Conservation (phyloP, 2,113 vertebrate species). For the Tichodroma muraria region DNA sequence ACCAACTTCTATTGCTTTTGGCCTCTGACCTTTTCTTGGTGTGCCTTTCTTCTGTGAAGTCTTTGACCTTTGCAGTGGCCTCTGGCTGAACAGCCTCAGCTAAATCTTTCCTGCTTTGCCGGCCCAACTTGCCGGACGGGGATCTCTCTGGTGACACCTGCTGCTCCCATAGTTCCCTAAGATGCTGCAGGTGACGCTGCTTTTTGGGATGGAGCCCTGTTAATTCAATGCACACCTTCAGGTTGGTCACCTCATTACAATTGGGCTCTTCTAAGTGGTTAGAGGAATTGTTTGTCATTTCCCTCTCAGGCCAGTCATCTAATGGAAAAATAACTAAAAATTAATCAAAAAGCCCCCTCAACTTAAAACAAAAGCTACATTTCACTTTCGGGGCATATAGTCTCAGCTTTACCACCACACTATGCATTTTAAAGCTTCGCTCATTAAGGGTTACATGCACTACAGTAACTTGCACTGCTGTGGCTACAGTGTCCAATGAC, state of each 20-base stretch:
- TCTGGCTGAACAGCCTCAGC: slow-evolving; percentile 76
- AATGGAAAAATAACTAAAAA: slow-evolving; percentile 81
- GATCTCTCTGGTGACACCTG: slow-evolving; percentile 76
- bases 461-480: slow-evolving; percentile 63
- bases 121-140: slow-evolving; percentile 74
- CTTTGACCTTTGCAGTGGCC: slow-evolving; percentile 77
- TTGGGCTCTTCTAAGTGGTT: slow-evolving; percentile 84
- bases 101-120: slow-evolving; percentile 81
- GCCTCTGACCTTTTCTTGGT: slow-evolving; percentile 83
- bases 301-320: slow-evolving; percentile 83
- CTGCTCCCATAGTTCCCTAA: slow-evolving; percentile 87
- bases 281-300: slow-evolving; percentile 80
- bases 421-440: slow-evolving; percentile 60
- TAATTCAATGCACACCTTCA: slow-evolving; percentile 98
- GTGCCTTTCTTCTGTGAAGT: slow-evolving; percentile 79
- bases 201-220: slow-evolving; percentile 96
- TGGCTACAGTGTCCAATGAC: slow-evolving; percentile 58
- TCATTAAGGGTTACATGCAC: slow-evolving; percentile 66
- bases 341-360: slow-evolving; percentile 81
- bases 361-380: slow-evolving; percentile 75
- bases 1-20: slow-evolving; percentile 89
- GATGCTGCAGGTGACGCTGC: slow-evolving; percentile 83
- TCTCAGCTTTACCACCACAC: slow-evolving; percentile 61
- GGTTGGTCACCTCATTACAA: slow-evolving; percentile 91
- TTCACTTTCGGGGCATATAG: slow-evolving; percentile 69